Conservation (phyloP, 2,797 vertebrate species). For the Leuciscus waleckii region DNA sequence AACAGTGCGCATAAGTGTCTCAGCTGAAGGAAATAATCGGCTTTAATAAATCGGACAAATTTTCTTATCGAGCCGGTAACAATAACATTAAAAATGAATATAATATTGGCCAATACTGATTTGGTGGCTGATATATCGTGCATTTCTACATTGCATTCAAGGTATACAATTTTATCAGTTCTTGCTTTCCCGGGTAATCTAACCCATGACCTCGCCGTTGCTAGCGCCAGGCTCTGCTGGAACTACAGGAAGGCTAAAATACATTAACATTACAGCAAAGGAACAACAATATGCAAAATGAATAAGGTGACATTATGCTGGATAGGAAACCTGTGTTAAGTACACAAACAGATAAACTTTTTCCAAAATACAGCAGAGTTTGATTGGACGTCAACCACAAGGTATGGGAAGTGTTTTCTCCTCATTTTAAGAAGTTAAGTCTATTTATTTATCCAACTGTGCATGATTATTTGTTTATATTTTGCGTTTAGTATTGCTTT, state of each 20-base stretch:
- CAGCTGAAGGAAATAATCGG: too few species aligned
- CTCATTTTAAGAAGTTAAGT: not conserved
- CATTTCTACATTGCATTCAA: not conserved
- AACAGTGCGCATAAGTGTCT: too few species aligned
- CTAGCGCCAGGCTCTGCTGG: not conserved
- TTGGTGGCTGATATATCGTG: too few species aligned
- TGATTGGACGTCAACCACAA: not conserved
- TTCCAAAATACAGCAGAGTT: not conserved
- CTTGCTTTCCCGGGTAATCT: not conserved
- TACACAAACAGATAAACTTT: not conserved
- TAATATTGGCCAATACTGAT: too few species aligned
- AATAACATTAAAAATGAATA: too few species aligned
- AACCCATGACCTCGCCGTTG: not conserved
- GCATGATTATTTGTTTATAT: not conserved
- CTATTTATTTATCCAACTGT: not conserved
- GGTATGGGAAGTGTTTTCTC: not conserved
- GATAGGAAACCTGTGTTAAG: not conserved
- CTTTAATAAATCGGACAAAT: too few species aligned
- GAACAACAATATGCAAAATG: not conserved
- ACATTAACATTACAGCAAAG: not conserved
- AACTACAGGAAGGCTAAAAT: not conserved
- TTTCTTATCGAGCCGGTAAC: too few species aligned
- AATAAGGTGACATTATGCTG: not conserved
- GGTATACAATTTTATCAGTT: not conserved
- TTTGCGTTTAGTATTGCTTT: not conserved